Evolutionary conservation across 1,140 invertebrate genomes (phyloP).

Genomic region (Drosophila asahinai): DNA sequence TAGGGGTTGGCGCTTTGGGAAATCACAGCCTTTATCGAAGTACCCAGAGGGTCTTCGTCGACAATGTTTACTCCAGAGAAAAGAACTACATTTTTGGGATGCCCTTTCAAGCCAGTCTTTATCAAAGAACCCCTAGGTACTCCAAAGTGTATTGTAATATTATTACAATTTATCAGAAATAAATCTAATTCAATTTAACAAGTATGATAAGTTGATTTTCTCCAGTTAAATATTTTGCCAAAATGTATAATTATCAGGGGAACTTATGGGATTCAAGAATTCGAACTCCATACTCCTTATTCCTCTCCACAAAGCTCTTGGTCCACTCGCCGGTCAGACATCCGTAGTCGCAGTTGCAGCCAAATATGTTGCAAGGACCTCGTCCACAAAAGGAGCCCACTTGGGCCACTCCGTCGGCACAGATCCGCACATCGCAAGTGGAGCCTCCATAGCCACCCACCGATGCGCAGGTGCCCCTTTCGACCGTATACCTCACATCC

Average conservation of each 20-base stretch:
- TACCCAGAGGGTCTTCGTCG: too few relatives aligned
- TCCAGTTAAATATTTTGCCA: too few relatives aligned
- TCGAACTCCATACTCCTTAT: background rate
- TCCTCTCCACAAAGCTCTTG: background rate
- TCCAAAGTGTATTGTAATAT: too few relatives aligned
- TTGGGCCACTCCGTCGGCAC: slow-evolving; percentile 1
- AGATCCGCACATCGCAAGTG: background rate
- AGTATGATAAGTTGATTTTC: too few relatives aligned
- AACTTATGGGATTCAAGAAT: background rate
- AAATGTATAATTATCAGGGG: background rate
- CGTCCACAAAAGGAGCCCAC: background rate
- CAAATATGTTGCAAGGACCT: slow-evolving; percentile 9
- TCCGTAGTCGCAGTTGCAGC: slow-evolving; percentile 9
- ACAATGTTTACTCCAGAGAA: too few relatives aligned
- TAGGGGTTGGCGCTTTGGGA: too few relatives aligned
- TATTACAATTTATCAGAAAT: too few relatives aligned
- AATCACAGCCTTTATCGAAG: too few relatives aligned
- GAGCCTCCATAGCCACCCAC: background rate
- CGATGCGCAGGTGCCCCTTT: background rate
- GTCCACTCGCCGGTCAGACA: slow-evolving; percentile 6
- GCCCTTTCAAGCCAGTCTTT: too few relatives aligned
- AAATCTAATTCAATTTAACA: too few relatives aligned
- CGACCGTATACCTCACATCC: background rate
- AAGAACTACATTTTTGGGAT: too few relatives aligned
- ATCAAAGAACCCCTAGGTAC: too few relatives aligned